Evolutionary conservation across 1,140 invertebrate genomes (phyloP).

Genomic region (Aphis craccivora): DNA sequence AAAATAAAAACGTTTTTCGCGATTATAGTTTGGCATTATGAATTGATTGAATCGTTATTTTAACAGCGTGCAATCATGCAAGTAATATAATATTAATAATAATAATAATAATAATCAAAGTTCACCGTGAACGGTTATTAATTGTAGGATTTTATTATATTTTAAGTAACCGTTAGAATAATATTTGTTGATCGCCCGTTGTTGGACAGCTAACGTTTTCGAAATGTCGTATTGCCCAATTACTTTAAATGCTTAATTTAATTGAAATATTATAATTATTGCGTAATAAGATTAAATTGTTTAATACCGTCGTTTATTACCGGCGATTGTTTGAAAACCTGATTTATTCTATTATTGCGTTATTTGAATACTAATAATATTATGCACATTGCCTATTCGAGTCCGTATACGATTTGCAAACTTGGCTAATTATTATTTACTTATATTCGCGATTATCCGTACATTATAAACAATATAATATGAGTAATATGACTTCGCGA

Average conservation of each 20-base stretch:
- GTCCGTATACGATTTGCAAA: background rate
- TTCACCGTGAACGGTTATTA: background rate
- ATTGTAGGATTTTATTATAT: background rate
- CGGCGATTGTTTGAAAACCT: background rate
- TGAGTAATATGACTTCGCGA: background rate
- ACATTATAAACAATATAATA: background rate
- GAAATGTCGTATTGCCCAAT: background rate
- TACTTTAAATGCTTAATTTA: background rate
- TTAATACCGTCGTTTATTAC: background rate
- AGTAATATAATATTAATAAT: background rate
- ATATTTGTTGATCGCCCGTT: background rate
- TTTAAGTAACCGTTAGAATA: background rate
- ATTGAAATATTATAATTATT: background rate
- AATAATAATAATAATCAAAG: background rate
- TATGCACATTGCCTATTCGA: background rate
- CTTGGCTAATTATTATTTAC: constrained; percentile 16
- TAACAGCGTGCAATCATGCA: background rate
- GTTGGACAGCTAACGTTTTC: background rate
- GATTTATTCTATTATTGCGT: background rate
- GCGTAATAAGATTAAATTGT: background rate
- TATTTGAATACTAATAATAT: background rate
- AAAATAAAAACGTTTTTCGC: too few species aligned
- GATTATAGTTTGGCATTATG: background rate
- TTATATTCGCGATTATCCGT: background rate
- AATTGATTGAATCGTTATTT: background rate